Conservation (phyloP, 2,113 vertebrate species). For the Heterochromis multidens region DNA sequence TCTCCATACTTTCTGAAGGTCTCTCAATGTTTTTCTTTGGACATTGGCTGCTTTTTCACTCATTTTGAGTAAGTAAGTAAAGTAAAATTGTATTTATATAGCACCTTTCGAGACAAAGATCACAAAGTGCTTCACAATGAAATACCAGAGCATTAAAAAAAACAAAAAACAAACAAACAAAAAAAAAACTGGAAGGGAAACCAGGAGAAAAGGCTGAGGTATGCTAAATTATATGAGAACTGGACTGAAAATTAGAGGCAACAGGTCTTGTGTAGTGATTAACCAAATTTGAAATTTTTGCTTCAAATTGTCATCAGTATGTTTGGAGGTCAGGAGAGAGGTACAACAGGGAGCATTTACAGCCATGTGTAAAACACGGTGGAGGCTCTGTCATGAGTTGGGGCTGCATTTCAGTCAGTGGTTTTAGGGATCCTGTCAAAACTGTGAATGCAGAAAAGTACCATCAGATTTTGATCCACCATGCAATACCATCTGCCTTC, state of each 20-base stretch:
- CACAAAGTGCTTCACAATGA: no score
- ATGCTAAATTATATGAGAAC: neutral
- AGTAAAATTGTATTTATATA: no score
- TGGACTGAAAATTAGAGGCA: neutral
- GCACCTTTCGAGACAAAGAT: no score
- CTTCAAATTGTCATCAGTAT: neutral
- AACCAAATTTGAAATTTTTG: neutral
- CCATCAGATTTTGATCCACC: neutral
- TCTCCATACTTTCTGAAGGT: no score
- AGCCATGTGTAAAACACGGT: neutral
- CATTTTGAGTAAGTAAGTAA: no score
- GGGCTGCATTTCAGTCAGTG: no score
- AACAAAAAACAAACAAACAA: no score
- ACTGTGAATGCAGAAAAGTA: neutral
- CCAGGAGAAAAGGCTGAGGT: no score
- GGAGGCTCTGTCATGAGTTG: neutral
- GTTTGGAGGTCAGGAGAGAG: neutral
- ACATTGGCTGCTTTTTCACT: no score
- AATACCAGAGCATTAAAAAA: no score
- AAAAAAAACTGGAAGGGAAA: no score
- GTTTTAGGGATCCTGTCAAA: neutral
- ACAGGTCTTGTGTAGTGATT: neutral
- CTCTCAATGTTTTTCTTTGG: no score
- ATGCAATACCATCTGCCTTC: neutral
- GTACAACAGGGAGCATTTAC: neutral